phyloP scores from a whole-genome alignment of 2,113 vertebrate genomes.

The Gallinago media region DNA sequence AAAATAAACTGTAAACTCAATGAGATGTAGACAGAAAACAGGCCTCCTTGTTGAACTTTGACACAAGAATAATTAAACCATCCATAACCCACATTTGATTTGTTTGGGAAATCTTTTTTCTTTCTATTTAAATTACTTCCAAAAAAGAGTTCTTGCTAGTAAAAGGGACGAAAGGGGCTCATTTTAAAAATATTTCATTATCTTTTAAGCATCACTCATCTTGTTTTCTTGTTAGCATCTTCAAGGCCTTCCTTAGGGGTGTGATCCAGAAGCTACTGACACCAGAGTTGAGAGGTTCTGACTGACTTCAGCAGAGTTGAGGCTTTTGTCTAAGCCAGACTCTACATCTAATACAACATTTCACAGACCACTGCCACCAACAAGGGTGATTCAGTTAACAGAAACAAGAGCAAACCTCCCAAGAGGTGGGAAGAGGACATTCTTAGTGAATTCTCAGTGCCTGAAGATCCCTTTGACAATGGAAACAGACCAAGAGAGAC shows the following conservation, averaged over 20 bases:
- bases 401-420: neutral
- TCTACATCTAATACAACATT: neutral
- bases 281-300: neutral
- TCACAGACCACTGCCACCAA: neutral
- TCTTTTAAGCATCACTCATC: neutral
- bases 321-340: neutral
- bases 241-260: neutral
- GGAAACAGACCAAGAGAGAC: neutral
- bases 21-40: slow-evolving; percentile 46
- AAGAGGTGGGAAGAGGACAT: neutral
- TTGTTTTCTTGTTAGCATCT: neutral
- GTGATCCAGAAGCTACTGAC: neutral
- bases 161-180: neutral
- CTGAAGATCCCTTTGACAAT: neutral
- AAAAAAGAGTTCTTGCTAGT: neutral
- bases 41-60: slow-evolving; percentile 12
- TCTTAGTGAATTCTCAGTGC: neutral
- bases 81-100: slow-evolving; percentile 10
- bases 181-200: neutral
- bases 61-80: slow-evolving; percentile 18
- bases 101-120: neutral
- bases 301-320: neutral
- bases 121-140: neutral
- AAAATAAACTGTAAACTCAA: slow-evolving; percentile 46
- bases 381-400: neutral